Percentiles rank a stretch among this genome's conserved stretches.
Conservation (phyloP, 2,888 invertebrate species). For the Xestia rhomboidea region DNA sequence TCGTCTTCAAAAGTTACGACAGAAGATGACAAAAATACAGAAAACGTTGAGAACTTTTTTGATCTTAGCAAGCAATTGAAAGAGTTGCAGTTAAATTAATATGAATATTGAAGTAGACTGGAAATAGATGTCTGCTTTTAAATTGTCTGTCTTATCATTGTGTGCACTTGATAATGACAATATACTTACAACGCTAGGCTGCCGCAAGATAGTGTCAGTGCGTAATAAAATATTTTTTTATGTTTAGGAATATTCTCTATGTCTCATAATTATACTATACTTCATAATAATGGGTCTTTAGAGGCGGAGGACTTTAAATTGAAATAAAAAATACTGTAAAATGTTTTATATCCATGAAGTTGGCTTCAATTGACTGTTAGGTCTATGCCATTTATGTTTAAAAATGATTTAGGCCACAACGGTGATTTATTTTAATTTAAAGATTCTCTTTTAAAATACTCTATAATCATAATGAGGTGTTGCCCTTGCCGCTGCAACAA, state of each 20-base stretch:
- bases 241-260: not conserved
- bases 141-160: not conserved
- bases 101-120: not conserved
- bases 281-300: not conserved
- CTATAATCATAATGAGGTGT: not conserved
- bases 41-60: not conserved
- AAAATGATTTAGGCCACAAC: not conserved
- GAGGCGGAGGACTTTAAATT: no score
- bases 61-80: conserved; percentile 4
- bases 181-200: not conserved
- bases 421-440: not conserved
- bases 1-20: conserved; percentile 7
- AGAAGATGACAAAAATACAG: not conserved
- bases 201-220: not conserved
- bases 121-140: not conserved
- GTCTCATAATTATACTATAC: not conserved
- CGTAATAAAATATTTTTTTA: not conserved
- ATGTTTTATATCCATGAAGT: no score
- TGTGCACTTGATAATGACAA: not conserved
- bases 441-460: not conserved
- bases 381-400: not conserved
- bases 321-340: no score
- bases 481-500: not conserved
- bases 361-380: no score
- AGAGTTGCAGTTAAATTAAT: not conserved